A percentile compares a stretch with the other conserved stretches of the same genome.
These are phyloP conservation scores for Bombycilla garrulus DNA, from an alignment of 2,113 vertebrate genomes.

Conservation along the genomic window DNA sequence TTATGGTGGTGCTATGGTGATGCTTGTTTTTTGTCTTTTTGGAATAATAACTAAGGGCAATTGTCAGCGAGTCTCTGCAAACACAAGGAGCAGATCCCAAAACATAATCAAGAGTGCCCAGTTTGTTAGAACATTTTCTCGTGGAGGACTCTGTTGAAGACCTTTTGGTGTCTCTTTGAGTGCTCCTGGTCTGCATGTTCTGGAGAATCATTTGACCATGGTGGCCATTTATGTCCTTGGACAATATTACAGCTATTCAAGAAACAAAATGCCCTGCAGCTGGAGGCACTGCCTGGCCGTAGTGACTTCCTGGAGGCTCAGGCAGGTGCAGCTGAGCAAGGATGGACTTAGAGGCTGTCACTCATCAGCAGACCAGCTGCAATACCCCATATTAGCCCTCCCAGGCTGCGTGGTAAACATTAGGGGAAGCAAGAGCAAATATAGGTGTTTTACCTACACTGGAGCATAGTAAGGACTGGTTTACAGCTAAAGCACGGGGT, in stretches of 20 bases:
- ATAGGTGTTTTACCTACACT: not conserved
- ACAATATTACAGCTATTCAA: not conserved
- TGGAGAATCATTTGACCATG: not conserved
- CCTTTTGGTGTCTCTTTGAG: not conserved
- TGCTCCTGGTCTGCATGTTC: not conserved
- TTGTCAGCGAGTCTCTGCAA: not conserved
- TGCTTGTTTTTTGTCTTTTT: not conserved
- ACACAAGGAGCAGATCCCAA: not conserved
- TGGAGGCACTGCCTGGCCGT: not conserved
- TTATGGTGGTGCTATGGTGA: not conserved
- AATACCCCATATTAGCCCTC: not conserved
- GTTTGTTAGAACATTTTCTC: not conserved
- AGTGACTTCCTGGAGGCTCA: not conserved
- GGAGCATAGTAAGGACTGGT: not conserved
- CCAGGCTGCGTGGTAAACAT: not conserved
- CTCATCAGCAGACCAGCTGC: not conserved
- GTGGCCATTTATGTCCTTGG: not conserved
- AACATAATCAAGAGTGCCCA: not conserved
- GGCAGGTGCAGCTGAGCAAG: accelerated
- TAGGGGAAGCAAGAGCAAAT: not conserved
- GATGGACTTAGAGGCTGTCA: not conserved
- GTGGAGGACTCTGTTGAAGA: not conserved
- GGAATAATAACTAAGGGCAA: not conserved
- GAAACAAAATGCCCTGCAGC: not conserved
- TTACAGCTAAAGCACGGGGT: accelerated